Percentiles rank a stretch among this genome's conserved stretches.
Conservation (phyloP, 2,797 vertebrate genomes). For the Pangasius sanitwongsei region DNA sequence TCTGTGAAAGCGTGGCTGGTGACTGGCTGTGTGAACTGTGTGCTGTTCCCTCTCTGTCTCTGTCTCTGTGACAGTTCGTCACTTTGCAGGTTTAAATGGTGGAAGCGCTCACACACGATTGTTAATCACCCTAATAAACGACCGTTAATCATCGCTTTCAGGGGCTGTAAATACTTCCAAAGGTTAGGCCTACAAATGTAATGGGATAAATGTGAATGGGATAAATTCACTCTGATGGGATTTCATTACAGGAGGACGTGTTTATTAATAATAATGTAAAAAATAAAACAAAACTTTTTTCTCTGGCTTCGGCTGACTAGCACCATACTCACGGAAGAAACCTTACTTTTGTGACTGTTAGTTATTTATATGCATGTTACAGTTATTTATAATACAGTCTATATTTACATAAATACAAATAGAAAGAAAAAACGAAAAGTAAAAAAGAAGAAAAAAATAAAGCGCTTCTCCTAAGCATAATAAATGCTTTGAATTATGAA, state of each 20-base stretch:
- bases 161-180: slow-evolving; percentile 73
- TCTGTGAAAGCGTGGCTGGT: neutral
- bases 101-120: slow-evolving; percentile 42
- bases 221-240: slow-evolving; percentile 28
- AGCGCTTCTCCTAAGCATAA: neutral
- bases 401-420: neutral
- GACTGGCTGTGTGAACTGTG: neutral
- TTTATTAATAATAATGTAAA: neutral
- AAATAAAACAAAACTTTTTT: too few species aligned
- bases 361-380: neutral
- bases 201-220: slow-evolving; percentile 34
- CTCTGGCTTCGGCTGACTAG: neutral
- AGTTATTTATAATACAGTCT: neutral
- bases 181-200: slow-evolving; percentile 62
- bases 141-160: slow-evolving; percentile 68
- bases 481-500: neutral
- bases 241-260: slow-evolving; percentile 42
- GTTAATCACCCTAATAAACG: slow-evolving; percentile 60
- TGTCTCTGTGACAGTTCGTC: slow-evolving; percentile 38
- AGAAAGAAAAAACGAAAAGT: neutral
- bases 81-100: slow-evolving; percentile 56
- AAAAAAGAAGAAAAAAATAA: neutral
- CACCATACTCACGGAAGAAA: neutral
- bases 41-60: neutral
- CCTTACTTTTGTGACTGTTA: neutral